Base-by-base conservation (phyloP, 2,888 invertebrate genomes). In the Chloroclysta siterata region DNA sequence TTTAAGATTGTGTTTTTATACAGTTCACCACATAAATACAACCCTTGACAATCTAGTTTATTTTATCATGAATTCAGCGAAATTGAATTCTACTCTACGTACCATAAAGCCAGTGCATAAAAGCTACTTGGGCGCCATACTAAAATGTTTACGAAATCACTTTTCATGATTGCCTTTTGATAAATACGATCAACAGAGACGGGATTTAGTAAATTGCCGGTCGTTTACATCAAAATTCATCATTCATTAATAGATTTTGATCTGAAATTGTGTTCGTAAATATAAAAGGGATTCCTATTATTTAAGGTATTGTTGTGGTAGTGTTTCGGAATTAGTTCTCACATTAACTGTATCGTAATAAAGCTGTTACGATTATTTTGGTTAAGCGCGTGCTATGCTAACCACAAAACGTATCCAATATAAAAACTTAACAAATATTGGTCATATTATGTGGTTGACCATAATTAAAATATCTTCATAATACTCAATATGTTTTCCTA, bases 11-110 rank as follows among this genome's bases (percentile, higher is more conserved):
- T 78, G 74, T 81, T 82, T 82, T 81, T 81, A 78, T 81, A 75
- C 74, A 76, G 73, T 75, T 73, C 74, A 70, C 72, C 75, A 76
- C 76, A 83, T 80, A 83, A 81, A 82, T 78, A 78, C 79, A 75
- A 78, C 74, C 80, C 80, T 76, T 75, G 74, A 81, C 75, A 81
- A 77, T 77, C 78, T 76, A 80, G 82, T 83, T 83, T 83, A 83
- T 81, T 81, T 78, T 78, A 77, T 77, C 78, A 77, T 76, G 77
- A 80, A 79, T 82, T 78, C 75, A 76, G 73, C 75, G 74, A 72
- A 81, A 82, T 82, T 80, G 82, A 82, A 82, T 82, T 79, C 77
- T 73, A 76, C 70, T 76, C 68, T 70, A 73, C 76, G 74, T 66
- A 54, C 78, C 74, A 75, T 76, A 79, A 78, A 79, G 44, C 71